Evolutionary conservation across 2,888 invertebrate genomes (phyloP).

Genomic region (Tetropium fuscum): DNA sequence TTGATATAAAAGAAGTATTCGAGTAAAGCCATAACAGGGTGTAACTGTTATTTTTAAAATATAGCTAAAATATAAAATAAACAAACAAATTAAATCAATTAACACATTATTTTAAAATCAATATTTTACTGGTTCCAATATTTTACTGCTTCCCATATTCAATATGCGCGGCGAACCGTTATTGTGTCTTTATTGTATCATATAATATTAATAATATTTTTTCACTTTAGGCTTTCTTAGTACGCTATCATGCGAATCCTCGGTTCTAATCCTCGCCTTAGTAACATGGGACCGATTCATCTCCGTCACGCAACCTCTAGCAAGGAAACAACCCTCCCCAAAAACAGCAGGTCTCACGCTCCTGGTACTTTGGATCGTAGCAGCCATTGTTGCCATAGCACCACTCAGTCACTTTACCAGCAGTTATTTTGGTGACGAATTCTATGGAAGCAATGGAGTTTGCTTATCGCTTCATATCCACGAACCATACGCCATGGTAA

Average conservation of each 20-base stretch:
- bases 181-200: too few species aligned
- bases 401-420: constrained; percentile 66
- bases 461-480: constrained; percentile 73
- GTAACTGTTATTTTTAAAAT: too few species aligned
- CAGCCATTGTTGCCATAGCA: constrained; percentile 66
- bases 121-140: too few species aligned
- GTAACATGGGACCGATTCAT: constrained; percentile 74
- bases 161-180: too few species aligned
- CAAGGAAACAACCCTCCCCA: constrained; percentile 63
- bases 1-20: too few species aligned
- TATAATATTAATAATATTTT: background rate
- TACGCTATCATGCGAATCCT: constrained; percentile 73
- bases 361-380: constrained; percentile 67
- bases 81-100: too few species aligned
- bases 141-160: too few species aligned
- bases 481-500: constrained; percentile 70
- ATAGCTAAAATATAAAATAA: too few species aligned
- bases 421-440: constrained; percentile 69
- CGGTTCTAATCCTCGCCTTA: constrained; percentile 70
- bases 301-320: constrained; percentile 70
- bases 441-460: constrained; percentile 73
- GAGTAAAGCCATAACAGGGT: too few species aligned
- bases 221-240: constrained; percentile 69
- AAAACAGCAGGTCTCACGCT: constrained; percentile 67
- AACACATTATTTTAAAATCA: too few species aligned